Conservation (phyloP, 2,113 vertebrate species). For the Castor canadensis region DNA sequence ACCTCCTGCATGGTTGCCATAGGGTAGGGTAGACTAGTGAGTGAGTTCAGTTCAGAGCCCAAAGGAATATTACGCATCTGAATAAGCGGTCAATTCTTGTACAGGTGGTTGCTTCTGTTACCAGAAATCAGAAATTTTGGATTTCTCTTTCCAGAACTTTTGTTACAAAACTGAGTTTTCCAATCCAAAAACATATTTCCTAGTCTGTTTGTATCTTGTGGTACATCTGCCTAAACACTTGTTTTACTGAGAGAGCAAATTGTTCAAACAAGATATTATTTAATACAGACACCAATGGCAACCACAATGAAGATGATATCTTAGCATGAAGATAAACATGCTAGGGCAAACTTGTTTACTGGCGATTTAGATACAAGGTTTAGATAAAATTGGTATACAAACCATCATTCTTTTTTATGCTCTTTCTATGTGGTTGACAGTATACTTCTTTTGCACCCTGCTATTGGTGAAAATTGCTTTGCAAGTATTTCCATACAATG, state of each 20-base stretch:
- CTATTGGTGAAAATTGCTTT: background rate
- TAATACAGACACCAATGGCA: background rate
- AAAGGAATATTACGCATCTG: background rate
- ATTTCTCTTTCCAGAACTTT: background rate
- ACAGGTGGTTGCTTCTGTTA: background rate
- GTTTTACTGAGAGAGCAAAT: background rate
- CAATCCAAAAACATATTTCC: background rate
- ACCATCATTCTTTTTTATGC: background rate
- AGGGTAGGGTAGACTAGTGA: too few species aligned
- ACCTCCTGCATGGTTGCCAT: background rate
- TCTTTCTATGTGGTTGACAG: background rate
- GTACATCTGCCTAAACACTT: background rate
- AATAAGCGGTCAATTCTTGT: background rate
- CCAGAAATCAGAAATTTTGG: background rate
- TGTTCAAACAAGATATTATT: constrained; percentile 11
- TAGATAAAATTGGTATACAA: background rate
- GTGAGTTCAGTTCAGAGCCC: background rate
- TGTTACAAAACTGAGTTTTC: background rate
- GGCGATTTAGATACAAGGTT: background rate
- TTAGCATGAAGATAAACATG: background rate
- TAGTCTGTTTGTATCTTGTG: background rate
- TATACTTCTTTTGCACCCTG: background rate
- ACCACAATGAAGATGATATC: background rate
- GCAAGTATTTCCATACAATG: background rate
- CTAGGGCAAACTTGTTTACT: background rate